Percentiles rank a stretch among this genome's conserved stretches.
Conservation (phyloP, 1,140 invertebrate genomes). For the Calliopsis andreniformis region DNA sequence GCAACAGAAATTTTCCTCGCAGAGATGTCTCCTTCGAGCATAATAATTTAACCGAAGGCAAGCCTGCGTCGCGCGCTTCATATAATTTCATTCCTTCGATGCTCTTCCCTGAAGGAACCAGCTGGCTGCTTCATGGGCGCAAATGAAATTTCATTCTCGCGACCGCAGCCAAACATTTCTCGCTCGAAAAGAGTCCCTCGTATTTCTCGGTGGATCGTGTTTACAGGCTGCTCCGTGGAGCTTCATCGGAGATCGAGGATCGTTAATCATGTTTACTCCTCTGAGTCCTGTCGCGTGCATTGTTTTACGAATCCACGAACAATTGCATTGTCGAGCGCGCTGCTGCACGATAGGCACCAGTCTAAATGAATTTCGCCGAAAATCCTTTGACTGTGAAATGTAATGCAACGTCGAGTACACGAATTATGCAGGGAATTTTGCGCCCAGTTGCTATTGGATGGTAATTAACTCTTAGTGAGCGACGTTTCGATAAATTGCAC, state of each 20-base stretch:
- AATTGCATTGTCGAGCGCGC: neutral
- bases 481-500: no score
- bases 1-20: neutral
- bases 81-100: constrained; percentile 18
- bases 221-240: no score
- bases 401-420: no score
- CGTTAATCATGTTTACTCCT: neutral
- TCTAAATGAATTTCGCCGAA: no score
- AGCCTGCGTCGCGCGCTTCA: neutral
- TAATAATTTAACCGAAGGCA: constrained; percentile 12
- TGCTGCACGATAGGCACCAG: no score
- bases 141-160: constrained; percentile 9
- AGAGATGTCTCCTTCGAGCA: neutral
- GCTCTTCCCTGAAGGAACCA: neutral
- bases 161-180: neutral
- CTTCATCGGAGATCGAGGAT: neutral
- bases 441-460: no score
- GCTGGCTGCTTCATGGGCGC: no score
- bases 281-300: neutral
- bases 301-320: neutral
- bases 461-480: no score
- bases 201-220: neutral
- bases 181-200: neutral
- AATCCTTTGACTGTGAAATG: no score
- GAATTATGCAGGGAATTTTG: no score